phyloP scores from a whole-genome alignment of 2,113 vertebrate species.

The Toxostoma redivivum region DNA sequence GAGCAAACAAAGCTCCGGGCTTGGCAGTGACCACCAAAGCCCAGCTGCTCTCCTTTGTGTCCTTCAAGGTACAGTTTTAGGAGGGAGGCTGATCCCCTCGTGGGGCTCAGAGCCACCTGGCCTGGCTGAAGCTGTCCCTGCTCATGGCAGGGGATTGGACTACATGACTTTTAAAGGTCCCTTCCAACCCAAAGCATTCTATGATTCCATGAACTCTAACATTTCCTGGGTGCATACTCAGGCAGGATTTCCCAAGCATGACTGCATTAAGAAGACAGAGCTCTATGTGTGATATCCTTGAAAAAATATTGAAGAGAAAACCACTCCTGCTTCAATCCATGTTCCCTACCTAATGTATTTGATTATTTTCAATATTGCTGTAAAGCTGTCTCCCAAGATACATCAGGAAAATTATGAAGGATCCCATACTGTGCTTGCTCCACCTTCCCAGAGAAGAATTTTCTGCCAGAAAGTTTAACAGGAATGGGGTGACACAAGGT shows the following conservation, averaged over 20 bases:
- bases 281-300: background rate
- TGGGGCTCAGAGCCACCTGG: background rate
- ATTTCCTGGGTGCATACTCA: background rate
- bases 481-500: fast-evolving
- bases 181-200: background rate
- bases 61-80: background rate
- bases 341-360: background rate
- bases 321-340: background rate
- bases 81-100: background rate
- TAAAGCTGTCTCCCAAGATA: background rate
- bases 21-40: background rate
- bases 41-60: background rate
- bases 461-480: background rate
- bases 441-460: background rate
- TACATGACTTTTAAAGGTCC: background rate
- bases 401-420: background rate
- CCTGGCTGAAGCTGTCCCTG: background rate
- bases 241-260: background rate
- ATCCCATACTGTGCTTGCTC: background rate
- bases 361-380: background rate
- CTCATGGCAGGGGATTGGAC: background rate
- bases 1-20: background rate
- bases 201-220: background rate
- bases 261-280: background rate
- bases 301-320: background rate